phyloP scores from a whole-genome alignment of 2,113 vertebrate genomes.

The Ptychochromis oligacanthus region DNA sequence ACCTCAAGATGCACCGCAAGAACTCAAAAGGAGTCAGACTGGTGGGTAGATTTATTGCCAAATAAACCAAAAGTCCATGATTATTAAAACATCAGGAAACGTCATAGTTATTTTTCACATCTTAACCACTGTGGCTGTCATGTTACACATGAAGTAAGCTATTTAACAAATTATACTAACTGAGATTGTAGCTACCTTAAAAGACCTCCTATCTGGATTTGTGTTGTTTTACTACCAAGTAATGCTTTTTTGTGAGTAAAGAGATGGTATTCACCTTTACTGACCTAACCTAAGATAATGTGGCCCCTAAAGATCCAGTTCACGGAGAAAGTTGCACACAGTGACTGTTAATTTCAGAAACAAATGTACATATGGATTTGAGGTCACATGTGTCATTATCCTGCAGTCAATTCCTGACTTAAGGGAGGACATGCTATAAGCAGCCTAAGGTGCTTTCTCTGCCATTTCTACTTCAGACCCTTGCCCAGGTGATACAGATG shows the following conservation, averaged over 20 bases:
- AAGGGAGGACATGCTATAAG: background rate
- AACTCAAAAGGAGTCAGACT: conserved; percentile 88
- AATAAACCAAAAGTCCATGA: background rate
- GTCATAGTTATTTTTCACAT: background rate
- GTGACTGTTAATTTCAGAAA: conserved; percentile 2
- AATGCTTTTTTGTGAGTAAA: background rate
- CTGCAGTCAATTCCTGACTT: background rate
- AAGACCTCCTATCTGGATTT: background rate
- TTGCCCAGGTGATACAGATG: conserved; percentile 48
- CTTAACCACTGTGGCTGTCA: background rate
- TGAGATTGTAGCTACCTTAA: no score
- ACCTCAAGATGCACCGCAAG: conserved; percentile 86
- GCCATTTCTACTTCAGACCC: conserved; percentile 11
- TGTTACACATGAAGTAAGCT: background rate
- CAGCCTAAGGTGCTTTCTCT: conserved; percentile 5
- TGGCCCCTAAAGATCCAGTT: background rate
- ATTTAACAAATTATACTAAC: background rate
- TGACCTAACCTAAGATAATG: background rate
- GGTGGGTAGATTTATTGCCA: conserved; percentile 81
- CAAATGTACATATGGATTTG: conserved; percentile 11
- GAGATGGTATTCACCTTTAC: no score
- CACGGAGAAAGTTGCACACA: conserved; percentile 7
- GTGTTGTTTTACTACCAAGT: background rate
- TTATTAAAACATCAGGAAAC: background rate
- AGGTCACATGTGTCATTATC: conserved; percentile 25